A percentile compares a stretch with the other conserved stretches of the same genome.
These are phyloP conservation scores for Flexamia atlantica DNA, from an alignment of 2,888 invertebrate genomes.

Conservation along the genomic window DNA sequence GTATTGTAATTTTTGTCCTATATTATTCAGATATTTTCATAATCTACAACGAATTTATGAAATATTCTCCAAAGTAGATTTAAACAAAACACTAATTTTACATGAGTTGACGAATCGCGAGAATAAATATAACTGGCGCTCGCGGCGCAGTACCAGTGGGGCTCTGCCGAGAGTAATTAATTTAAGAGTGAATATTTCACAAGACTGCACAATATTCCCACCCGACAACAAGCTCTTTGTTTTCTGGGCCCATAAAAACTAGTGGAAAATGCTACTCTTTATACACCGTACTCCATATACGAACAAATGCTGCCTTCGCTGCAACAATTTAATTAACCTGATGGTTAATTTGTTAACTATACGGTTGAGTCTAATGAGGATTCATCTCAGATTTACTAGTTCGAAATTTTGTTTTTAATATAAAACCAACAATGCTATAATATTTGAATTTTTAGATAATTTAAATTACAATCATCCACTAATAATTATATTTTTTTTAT, in stretches of 20 bases:
- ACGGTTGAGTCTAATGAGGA: no score
- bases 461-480: no score
- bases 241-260: constrained; percentile 4
- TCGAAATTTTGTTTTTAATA: no score
- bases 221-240: constrained; percentile 19
- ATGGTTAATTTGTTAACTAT: no score
- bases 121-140: neutral
- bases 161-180: constrained; percentile 36
- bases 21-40: no score
- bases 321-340: constrained; percentile 23
- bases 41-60: no score
- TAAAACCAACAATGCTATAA: no score
- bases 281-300: neutral
- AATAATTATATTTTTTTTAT: no score
- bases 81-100: neutral
- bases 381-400: no score
- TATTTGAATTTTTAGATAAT: no score
- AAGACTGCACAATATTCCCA: constrained; percentile 38
- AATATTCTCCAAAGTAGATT: no score
- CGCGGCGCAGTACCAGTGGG: neutral
- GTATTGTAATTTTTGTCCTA: no score
- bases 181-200: constrained; percentile 42
- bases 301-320: neutral
- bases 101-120: neutral
- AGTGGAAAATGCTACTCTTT: constrained; percentile 40